Conservation (phyloP, 1,140 invertebrate species). For the Hestina assimilis region DNA sequence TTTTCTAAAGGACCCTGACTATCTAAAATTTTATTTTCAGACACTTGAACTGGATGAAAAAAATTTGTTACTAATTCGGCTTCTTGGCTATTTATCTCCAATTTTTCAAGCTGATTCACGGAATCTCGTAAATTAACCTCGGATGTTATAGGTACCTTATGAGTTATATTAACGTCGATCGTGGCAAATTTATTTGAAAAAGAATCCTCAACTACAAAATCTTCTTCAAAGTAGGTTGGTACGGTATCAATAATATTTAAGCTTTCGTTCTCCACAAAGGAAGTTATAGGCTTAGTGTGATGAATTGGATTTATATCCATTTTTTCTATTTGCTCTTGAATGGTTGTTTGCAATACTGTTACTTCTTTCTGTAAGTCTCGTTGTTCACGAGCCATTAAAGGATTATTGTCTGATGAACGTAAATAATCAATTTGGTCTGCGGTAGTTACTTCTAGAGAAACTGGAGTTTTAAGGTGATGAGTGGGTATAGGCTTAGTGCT, state of each 20-base stretch:
- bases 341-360: conserved; percentile 50
- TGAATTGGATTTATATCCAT: conserved; percentile 34
- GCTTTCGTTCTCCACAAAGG: conserved; percentile 51
- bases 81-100: conserved; percentile 35
- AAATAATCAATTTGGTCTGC: conserved; percentile 50
- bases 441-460: conserved; percentile 53
- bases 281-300: conserved; percentile 34
- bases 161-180: conserved; percentile 45
- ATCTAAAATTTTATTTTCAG: conserved; percentile 53
- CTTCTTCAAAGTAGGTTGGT: conserved; percentile 33
- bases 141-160: conserved; percentile 51
- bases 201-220: conserved; percentile 27
- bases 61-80: conserved; percentile 41
- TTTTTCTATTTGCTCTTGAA: conserved; percentile 49
- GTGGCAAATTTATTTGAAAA: conserved; percentile 40
- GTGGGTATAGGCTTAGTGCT: conserved; percentile 38
- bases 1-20: conserved; percentile 44
- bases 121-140: conserved; percentile 50
- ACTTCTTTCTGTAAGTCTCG: conserved; percentile 58
- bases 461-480: conserved; percentile 51
- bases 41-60: conserved; percentile 45
- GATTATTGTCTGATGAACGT: conserved; percentile 14
- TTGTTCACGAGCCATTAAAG: conserved; percentile 41
- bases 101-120: conserved; percentile 31
- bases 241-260: conserved; percentile 59